Percentiles rank a stretch among this genome's conserved stretches.
phyloP scores from a whole-genome alignment of 2,113 vertebrate genomes.

The Acrocephalus arundinaceus region DNA sequence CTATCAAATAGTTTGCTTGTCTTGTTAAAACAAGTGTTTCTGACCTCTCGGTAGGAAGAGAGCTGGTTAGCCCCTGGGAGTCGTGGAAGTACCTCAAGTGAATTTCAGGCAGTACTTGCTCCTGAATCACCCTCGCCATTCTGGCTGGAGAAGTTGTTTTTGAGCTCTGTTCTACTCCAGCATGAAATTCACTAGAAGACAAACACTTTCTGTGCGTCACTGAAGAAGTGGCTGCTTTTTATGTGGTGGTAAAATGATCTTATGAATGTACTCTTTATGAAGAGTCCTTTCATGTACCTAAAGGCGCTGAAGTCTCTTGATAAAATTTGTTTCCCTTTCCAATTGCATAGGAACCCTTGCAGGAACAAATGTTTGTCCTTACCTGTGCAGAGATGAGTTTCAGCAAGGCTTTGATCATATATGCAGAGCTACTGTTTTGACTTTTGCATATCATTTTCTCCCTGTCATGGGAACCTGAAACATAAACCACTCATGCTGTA shows the following conservation, averaged over 20 bases:
- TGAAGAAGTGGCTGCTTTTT: background rate
- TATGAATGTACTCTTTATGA: background rate
- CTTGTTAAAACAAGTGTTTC: slow-evolving; percentile 29
- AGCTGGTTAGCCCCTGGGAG: background rate
- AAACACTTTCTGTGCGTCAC: background rate
- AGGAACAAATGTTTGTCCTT: background rate
- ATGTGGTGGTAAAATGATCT: background rate
- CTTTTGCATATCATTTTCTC: background rate
- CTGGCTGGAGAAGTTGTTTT: background rate
- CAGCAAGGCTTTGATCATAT: background rate
- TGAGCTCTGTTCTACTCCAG: background rate
- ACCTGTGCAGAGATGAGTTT: background rate
- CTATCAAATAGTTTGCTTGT: slow-evolving; percentile 7
- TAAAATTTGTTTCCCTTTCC: background rate
- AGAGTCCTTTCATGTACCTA: background rate
- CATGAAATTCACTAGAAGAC: background rate
- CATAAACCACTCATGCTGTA: background rate
- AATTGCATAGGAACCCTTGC: background rate
- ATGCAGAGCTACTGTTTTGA: background rate
- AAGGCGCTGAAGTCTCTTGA: background rate
- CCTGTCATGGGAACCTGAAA: background rate
- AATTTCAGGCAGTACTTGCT: background rate
- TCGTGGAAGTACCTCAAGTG: background rate
- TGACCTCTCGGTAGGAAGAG: background rate
- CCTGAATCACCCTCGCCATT: background rate